Base-by-base conservation (phyloP, 2,888 invertebrate genomes). In the Nomada fucata region DNA sequence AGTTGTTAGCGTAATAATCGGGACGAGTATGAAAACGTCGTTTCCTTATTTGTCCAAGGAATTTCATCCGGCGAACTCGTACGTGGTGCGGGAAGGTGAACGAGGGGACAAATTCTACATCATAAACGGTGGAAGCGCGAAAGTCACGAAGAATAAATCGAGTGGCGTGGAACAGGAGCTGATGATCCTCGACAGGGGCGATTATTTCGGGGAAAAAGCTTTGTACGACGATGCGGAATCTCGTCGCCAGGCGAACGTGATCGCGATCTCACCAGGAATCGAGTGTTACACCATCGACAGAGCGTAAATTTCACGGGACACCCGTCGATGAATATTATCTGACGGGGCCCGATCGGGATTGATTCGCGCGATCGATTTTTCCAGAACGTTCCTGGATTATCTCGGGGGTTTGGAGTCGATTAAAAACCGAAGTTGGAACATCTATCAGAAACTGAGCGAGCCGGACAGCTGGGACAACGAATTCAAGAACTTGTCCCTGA, bases 171-270 rank as follows among this genome's bases (percentile, higher is more conserved):
- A 94, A 59, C 96, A 96, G 76, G 94, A 95, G 79, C 94, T 96
- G 20, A 95, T 97, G 18, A 96, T 96, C 10, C 94, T 97, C 13
- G 95, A 95, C 20, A 95, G 96, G 55, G 98, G 98, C 0, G 96
- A 97, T 79, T 98, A 96, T 93, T 98, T 98, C 93, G 98, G 98
- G 0, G 98, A 98, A 90, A 96, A 97, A 91, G 98, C 98, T 0
- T 94, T 98, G 47, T 96, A 97, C 91, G 97, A 97, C 84, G 95
- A 96, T 57, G 93, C 94, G 20, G 83, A 89, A 4, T 78, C 86
- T 74, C 67, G 65, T 23, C 95, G 98, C 26, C 97, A 98, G 71
- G 98, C 98, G 11, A 98, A 97, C 83, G 97, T 98, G 42, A 97
- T 97, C 59, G 98, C 98, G 0, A 95, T 97, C 92, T 95, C 96